Percentiles rank a stretch among this genome's conserved stretches.
phyloP scores from a whole-genome alignment of 2,888 invertebrate genomes.

The Aspidapion aeneum region DNA sequence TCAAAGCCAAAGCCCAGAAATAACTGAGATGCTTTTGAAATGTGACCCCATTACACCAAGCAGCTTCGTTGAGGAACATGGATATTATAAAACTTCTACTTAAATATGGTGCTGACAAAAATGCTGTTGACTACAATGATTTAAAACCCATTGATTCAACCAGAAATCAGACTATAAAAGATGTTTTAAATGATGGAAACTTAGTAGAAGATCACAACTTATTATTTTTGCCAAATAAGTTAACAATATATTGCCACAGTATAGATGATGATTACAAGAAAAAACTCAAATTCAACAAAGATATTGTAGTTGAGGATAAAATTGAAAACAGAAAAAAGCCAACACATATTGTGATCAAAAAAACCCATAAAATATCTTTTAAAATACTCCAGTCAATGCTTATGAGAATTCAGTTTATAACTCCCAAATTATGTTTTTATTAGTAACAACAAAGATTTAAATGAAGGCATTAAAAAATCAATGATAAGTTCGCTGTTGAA shows the following conservation, averaged over 20 bases:
- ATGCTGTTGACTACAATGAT: slow-evolving; percentile 42
- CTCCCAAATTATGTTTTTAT: slow-evolving; percentile 28
- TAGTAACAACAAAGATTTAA: slow-evolving; percentile 21
- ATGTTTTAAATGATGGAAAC: slow-evolving; percentile 11
- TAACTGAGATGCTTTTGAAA: slow-evolving; percentile 48
- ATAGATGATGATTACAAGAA: slow-evolving; percentile 27
- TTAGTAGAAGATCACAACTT: background rate
- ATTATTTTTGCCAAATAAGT: slow-evolving; percentile 26
- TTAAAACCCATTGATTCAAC: slow-evolving; percentile 35
- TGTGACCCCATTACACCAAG: slow-evolving; percentile 57
- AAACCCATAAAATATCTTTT: slow-evolving; percentile 30
- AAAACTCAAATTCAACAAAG: slow-evolving; percentile 26
- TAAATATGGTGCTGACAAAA: slow-evolving; percentile 49
- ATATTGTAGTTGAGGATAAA: slow-evolving; percentile 26
- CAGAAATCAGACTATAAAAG: slow-evolving; percentile 22
- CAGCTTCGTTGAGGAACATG: slow-evolving; percentile 44
- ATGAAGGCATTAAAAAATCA: slow-evolving; percentile 31
- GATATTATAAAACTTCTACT: slow-evolving; percentile 51
- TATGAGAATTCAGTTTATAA: slow-evolving; percentile 34
- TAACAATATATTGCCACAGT: slow-evolving; percentile 31
- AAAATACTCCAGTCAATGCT: slow-evolving; percentile 36
- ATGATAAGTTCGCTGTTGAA: slow-evolving; percentile 35
- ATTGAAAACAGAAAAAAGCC: slow-evolving; percentile 31
- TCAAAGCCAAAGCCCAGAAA: slow-evolving; percentile 46
- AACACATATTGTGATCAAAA: slow-evolving; percentile 36